These are phyloP conservation scores for Agriopis marginaria DNA, from an alignment of 2,888 invertebrate species.

Conservation along the genomic window DNA sequence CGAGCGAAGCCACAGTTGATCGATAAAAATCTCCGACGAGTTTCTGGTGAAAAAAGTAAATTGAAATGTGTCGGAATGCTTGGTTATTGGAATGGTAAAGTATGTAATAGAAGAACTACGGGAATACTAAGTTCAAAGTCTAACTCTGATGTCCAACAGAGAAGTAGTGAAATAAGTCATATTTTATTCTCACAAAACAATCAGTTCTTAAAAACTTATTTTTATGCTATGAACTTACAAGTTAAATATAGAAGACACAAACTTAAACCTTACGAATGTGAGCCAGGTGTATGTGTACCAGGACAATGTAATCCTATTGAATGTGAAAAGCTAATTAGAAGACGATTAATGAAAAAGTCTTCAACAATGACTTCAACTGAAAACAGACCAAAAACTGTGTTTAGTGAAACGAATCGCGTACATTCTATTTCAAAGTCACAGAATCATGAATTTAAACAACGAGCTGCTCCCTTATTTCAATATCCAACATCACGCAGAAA, in stretches of 20 bases:
- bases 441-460: not conserved
- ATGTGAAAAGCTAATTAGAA: constrained; percentile 18
- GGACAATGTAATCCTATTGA: constrained; percentile 54
- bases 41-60: not conserved
- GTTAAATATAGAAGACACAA: constrained; percentile 15
- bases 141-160: not conserved
- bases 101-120: not conserved
- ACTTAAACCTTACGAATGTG: constrained; percentile 56
- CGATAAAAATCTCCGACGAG: not conserved
- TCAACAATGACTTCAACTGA: constrained; percentile 2
- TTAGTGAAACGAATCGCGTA: not conserved
- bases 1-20: not conserved
- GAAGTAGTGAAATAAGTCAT: not conserved
- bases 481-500: not conserved
- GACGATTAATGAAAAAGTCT: constrained; percentile 1
- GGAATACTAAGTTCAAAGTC: not conserved
- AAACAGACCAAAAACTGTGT: not conserved
- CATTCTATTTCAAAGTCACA: not conserved
- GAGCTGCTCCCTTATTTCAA: not conserved
- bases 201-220: not conserved
- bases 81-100: not conserved
- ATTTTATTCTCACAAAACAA: not conserved
- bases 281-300: constrained; percentile 55
- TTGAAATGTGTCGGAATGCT: not conserved
- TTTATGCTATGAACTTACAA: constrained; percentile 8